These are phyloP conservation scores for Paracyprichromis sp. DNA, from an alignment of 2,113 vertebrate genomes.

Conservation along the genomic window DNA sequence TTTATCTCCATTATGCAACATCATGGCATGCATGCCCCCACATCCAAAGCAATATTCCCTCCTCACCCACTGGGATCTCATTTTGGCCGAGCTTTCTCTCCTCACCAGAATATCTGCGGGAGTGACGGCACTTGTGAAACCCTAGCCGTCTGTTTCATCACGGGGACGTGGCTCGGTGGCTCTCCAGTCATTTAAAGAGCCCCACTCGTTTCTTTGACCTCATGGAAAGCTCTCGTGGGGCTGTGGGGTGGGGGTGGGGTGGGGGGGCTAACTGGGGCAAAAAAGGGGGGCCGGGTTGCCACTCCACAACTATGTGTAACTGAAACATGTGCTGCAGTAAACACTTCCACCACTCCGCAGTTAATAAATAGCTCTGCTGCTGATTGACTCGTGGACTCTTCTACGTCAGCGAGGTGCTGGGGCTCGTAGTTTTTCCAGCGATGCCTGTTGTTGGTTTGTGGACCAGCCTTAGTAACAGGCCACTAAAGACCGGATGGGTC, in stretches of 20 bases:
- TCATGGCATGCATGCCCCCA: background rate
- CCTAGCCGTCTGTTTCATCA: constrained; percentile 39
- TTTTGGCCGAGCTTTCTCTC: background rate
- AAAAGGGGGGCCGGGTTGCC: background rate
- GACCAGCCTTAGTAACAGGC: constrained; percentile 18
- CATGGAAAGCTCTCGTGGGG: constrained; percentile 63
- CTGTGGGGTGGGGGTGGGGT: background rate
- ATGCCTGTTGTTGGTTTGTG: constrained; percentile 32
- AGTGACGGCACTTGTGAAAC: constrained; percentile 39
- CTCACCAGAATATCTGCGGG: background rate
- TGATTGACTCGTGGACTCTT: constrained; percentile 52
- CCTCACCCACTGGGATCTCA: background rate
- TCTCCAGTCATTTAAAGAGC: constrained; percentile 32
- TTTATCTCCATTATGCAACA: constrained; percentile 1
- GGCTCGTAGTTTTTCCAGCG: constrained; percentile 39
- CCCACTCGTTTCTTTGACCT: constrained; percentile 57
- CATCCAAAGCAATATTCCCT: background rate
- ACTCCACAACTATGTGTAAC: constrained; percentile 42
- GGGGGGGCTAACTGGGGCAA: background rate
- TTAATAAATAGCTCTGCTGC: constrained; percentile 66
- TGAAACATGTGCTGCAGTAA: constrained; percentile 53
- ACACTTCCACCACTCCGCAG: constrained; percentile 48
- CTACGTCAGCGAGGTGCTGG: constrained; percentile 26
- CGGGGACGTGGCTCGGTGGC: constrained; percentile 27
- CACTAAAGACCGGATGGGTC: constrained; percentile 2